Evolutionary conservation across 2,888 invertebrate species (phyloP), one percentile per base, ranked within the genome.

Genomic region (Choristoneura rosaceana): DNA sequence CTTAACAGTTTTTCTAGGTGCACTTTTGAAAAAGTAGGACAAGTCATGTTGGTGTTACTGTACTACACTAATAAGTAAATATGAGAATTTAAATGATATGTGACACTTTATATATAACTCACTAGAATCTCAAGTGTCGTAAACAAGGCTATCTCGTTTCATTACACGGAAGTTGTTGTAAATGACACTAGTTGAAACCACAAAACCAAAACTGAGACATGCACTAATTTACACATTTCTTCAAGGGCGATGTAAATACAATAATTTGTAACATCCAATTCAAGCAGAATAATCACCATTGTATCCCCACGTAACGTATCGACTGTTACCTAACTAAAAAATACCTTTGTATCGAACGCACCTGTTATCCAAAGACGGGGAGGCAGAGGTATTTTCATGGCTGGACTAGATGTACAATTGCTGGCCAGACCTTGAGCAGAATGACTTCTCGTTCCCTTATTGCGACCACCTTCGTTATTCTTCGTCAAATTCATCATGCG

Each of bases 321-420:
- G 41, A 59, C 61, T 74, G 52, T 68, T 71, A 71, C 59, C 71
- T 62, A 68, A 71, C 55, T 58, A 70, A 62, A 62, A 66, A 63
- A 70, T 15, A 58, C 52, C 79, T 77, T 80, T 78, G 79, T 77
- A 79, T 75, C 73, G 76, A 74, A 76, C 81, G 87, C 82, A 93
- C 94, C 94, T 87, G 93, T 92, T 74, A 92, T 90, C 92, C 92
- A 93, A 79, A 91, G 84, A 82, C 92, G 90, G 79, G 94, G 94
- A 76, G 94, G 94, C 81, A 94, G 87, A 82, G 94, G 94, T 88
- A 94, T 92, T 87, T 92, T 94, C 86, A 93, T 87, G 65, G 88
- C 83, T 79, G 92, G 84, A 82, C 88, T 91, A 74, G 86, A 85
- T 79, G 87, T 76, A 77, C 55, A 74, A 68, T 84, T 83, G 79